phyloP scores from a whole-genome alignment of 2,797 vertebrate genomes.

The Crenuchus spilurus region DNA sequence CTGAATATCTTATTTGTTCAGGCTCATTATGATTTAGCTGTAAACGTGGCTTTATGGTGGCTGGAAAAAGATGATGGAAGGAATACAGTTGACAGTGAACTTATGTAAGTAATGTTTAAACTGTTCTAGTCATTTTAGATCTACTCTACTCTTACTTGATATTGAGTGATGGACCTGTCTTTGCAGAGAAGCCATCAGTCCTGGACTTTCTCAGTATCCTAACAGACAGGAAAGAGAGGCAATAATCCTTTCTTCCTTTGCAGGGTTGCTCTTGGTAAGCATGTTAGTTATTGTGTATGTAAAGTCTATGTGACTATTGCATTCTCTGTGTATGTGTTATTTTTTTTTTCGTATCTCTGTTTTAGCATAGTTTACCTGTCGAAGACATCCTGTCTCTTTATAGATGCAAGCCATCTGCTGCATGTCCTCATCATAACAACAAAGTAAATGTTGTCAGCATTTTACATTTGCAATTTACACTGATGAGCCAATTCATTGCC shows the following conservation, averaged over 20 bases:
- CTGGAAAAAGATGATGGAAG: constrained; percentile 69
- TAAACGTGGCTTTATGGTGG: constrained; percentile 82
- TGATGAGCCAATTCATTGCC: no score
- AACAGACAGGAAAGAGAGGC: constrained; percentile 81
- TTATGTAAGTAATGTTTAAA: constrained; percentile 63
- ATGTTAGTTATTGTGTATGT: neutral
- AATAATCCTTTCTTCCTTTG: constrained; percentile 89
- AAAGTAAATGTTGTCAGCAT: constrained; percentile 70
- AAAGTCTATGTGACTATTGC: neutral
- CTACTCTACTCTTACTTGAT: neutral
- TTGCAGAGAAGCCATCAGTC: constrained; percentile 57
- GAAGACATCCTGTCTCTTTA: constrained; percentile 86
- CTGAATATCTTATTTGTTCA: constrained; percentile 61
- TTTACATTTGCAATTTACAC: no score
- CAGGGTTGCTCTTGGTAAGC: constrained; percentile 85
- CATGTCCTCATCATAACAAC: constrained; percentile 59
- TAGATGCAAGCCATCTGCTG: constrained; percentile 70
- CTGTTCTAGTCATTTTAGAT: neutral
- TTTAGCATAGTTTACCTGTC: constrained; percentile 82
- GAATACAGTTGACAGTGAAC: constrained; percentile 56
- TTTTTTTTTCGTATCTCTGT: neutral
- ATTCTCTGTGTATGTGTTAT: neutral
- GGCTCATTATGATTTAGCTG: constrained; percentile 86
- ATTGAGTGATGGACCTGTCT: constrained; percentile 40
- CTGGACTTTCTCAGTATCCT: constrained; percentile 63